Evolutionary conservation across 2,113 vertebrate genomes (phyloP).

Genomic region (Sylvia atricapilla): DNA sequence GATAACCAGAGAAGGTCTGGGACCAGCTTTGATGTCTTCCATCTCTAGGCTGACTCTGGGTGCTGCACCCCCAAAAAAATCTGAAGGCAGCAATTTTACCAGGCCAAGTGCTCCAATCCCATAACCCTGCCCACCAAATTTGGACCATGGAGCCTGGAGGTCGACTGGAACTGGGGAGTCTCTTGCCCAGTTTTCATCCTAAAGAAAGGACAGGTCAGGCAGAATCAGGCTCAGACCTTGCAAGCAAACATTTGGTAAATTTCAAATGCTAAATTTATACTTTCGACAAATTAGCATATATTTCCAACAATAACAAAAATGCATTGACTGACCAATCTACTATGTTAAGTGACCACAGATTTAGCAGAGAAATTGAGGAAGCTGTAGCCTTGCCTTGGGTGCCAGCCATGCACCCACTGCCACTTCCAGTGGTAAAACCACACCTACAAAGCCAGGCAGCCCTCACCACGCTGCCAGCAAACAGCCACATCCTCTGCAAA

Average conservation of each 20-base stretch:
- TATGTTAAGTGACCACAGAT: background rate
- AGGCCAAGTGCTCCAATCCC: background rate
- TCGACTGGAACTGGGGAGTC: background rate
- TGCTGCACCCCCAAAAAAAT: background rate
- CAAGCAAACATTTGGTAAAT: background rate
- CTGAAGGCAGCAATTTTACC: background rate
- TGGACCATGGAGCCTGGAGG: background rate
- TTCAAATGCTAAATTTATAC: background rate
- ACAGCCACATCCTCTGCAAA: background rate
- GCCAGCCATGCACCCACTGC: background rate
- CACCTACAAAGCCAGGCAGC: background rate
- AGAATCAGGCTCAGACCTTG: background rate
- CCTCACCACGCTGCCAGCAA: background rate
- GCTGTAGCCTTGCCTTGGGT: background rate
- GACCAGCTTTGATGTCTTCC: background rate
- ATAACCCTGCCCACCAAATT: background rate
- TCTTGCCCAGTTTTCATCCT: background rate
- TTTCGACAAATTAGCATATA: background rate
- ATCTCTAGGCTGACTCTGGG: background rate
- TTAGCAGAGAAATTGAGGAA: background rate
- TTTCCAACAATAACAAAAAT: background rate
- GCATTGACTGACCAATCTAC: background rate
- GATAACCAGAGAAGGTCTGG: background rate
- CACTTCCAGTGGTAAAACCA: background rate
- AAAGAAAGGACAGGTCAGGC: background rate